A percentile compares a stretch with the other conserved stretches of the same genome.
phyloP scores from a whole-genome alignment of 2,113 vertebrate species.

The Narcine bancroftii region DNA sequence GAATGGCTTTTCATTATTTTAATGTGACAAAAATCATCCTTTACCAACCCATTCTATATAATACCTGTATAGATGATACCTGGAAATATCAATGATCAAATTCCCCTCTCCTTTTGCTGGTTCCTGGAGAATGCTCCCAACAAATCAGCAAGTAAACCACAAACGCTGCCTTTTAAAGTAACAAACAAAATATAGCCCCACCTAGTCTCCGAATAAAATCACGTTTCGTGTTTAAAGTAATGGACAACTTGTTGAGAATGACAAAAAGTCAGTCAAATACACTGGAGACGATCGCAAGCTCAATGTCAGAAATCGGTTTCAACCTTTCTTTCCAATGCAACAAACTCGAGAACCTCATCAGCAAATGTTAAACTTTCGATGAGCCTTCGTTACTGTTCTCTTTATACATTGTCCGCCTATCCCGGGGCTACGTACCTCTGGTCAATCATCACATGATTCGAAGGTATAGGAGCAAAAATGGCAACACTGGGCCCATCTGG shows the following conservation, averaged over 20 bases:
- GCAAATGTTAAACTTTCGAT: background rate
- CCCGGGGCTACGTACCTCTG: background rate
- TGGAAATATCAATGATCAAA: background rate
- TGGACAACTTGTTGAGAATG: constrained; percentile 12
- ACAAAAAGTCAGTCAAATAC: background rate
- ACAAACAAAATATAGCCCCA: background rate
- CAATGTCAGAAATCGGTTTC: background rate
- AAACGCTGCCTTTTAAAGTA: background rate
- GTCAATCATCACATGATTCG: constrained; percentile 6
- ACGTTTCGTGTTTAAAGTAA: constrained; percentile 23
- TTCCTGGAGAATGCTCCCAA: background rate
- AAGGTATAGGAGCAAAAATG: too few relatives aligned
- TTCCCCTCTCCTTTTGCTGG: background rate
- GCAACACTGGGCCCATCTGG: too few relatives aligned
- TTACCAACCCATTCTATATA: background rate
- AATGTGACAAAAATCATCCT: background rate
- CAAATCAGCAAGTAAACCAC: background rate
- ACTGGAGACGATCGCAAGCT: too few relatives aligned
- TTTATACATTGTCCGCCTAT: background rate
- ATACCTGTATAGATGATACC: background rate
- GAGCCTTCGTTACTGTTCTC: background rate
- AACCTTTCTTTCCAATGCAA: background rate
- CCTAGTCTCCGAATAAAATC: constrained; percentile 16
- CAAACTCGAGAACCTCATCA: background rate
- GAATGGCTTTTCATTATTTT: background rate